Conservation (phyloP, 2,888 invertebrate species). For the Platerodrilus igneus region DNA sequence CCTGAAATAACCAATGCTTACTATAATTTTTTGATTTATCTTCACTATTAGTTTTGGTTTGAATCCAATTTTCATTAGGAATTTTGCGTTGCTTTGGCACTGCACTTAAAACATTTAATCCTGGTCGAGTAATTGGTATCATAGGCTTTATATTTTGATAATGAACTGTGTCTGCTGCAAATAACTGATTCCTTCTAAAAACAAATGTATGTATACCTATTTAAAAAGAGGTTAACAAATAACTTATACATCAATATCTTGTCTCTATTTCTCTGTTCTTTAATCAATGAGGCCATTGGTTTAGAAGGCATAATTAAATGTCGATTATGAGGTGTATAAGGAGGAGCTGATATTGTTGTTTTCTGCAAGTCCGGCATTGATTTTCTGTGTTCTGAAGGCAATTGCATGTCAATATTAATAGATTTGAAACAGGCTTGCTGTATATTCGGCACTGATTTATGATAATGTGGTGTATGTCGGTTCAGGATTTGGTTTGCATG, state of each 20-base stretch:
- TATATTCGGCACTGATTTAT: constrained; percentile 44
- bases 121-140: constrained; percentile 66
- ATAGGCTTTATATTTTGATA: constrained; percentile 23
- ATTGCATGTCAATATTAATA: constrained; percentile 28
- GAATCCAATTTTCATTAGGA: constrained; percentile 67
- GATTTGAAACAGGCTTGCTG: constrained; percentile 37
- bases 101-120: constrained; percentile 66
- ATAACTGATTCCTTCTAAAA: constrained; percentile 26
- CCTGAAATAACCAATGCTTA: constrained; percentile 90
- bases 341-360: constrained; percentile 40
- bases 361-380: constrained; percentile 47
- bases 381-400: constrained; percentile 40
- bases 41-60: constrained; percentile 56
- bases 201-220: not conserved
- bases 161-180: constrained; percentile 28
- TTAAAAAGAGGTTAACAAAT: constrained; percentile 1
- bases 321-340: constrained; percentile 32
- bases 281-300: constrained; percentile 48
- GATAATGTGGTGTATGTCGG: constrained; percentile 33
- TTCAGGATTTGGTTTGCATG: not conserved
- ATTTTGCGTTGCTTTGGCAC: constrained; percentile 73
- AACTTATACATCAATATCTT: constrained; percentile 23
- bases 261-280: constrained; percentile 32
- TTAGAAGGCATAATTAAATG: constrained; percentile 56
- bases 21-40: constrained; percentile 61